A percentile compares a stretch with the other conserved stretches of the same genome.
These are phyloP conservation scores for Brenthis daphne DNA, from an alignment of 2,888 invertebrate genomes.

Conservation along the genomic window DNA sequence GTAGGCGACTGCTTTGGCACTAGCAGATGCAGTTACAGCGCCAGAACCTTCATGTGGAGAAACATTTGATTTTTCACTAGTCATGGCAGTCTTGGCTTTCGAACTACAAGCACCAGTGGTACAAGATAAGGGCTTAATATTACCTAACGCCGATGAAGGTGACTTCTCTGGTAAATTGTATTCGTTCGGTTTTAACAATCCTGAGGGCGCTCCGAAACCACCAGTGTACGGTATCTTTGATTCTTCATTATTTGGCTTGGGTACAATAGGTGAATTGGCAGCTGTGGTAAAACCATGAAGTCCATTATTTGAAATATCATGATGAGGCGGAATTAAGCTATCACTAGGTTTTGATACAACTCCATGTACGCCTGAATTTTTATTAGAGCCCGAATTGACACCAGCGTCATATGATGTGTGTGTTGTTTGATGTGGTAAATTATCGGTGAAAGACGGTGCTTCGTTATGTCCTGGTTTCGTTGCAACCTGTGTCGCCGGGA, in stretches of 20 bases:
- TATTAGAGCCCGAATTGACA: constrained; percentile 2
- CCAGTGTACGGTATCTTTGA: constrained; percentile 47
- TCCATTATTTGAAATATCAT: constrained; percentile 4
- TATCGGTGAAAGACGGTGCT: constrained; percentile 5
- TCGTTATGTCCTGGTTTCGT: constrained; percentile 9
- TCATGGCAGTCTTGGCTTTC: constrained; percentile 15
- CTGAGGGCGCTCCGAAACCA: constrained; percentile 57
- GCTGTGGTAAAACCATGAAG: neutral
- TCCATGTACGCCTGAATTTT: neutral
- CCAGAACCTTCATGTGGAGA: constrained; percentile 27
- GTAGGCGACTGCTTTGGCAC: constrained; percentile 58
- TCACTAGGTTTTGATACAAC: constrained; percentile 18
- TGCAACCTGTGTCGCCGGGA: constrained; percentile 6
- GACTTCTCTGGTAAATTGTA: constrained; percentile 43
- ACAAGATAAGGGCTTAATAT: constrained; percentile 27
- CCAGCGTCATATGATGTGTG: neutral
- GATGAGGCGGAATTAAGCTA: constrained; percentile 20
- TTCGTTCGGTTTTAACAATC: constrained; percentile 57
- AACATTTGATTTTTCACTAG: constrained; percentile 7
- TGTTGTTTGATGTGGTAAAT: neutral
- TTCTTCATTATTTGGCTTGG: constrained; percentile 26
- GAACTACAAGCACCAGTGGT: constrained; percentile 37
- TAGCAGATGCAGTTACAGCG: constrained; percentile 48
- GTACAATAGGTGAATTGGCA: neutral
- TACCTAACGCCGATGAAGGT: constrained; percentile 33